A percentile compares a stretch with the other conserved stretches of the same genome.
phyloP scores from a whole-genome alignment of 2,888 invertebrate genomes.

The Chirona hameri region DNA sequence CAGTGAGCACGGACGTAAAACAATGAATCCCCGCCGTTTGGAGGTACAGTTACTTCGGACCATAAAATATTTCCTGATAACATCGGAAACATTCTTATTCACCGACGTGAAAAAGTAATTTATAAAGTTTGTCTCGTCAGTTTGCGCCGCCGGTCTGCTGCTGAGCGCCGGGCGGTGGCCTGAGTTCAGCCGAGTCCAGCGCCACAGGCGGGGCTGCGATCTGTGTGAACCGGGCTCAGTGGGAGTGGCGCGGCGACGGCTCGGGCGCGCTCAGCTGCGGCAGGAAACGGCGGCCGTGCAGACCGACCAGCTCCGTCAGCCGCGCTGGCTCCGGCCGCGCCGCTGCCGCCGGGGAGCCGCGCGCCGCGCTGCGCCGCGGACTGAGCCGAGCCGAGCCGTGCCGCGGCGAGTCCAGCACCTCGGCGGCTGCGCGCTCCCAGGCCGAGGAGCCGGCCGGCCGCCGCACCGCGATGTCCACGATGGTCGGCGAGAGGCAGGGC shows the following conservation, averaged over 20 bases:
- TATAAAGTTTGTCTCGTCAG: too few species aligned
- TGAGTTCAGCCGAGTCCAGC: too few species aligned
- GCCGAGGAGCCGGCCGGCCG: constrained; percentile 6
- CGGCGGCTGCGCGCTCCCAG: constrained; percentile 1
- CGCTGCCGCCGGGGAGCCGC: background rate
- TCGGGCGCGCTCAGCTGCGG: background rate
- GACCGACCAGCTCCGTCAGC: constrained; percentile 6
- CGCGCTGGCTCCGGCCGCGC: background rate
- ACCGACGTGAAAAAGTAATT: too few species aligned
- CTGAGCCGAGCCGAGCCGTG: background rate
- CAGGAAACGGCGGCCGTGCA: constrained; percentile 24
- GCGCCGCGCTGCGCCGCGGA: background rate
- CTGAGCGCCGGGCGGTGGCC: too few species aligned
- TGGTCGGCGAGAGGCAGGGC: background rate
- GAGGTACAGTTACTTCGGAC: too few species aligned
- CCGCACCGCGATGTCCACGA: background rate
- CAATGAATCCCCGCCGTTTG: too few species aligned
- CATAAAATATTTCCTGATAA: too few species aligned
- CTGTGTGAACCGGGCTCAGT: too few species aligned
- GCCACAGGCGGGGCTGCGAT: background rate
- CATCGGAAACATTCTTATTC: too few species aligned
- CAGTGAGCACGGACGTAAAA: too few species aligned
- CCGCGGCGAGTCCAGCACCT: background rate
- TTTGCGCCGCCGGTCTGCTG: too few species aligned
- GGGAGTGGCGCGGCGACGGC: background rate